Percentiles rank a stretch among this genome's conserved stretches.
Conservation (phyloP, 1,140 invertebrate species). For the Helicoverpa zea region DNA sequence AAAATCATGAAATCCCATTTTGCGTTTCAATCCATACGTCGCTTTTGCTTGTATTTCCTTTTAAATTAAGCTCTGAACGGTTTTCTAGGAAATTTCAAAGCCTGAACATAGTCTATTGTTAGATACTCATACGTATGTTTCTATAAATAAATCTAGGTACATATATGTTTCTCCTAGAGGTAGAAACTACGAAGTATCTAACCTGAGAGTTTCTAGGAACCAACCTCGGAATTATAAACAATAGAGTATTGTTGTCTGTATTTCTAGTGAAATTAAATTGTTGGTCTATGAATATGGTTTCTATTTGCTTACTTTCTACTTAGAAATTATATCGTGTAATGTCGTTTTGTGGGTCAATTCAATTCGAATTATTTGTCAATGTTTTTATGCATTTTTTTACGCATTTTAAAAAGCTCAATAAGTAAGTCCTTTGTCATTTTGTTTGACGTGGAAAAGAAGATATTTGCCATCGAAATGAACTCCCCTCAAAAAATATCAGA, state of each 20-base stretch:
- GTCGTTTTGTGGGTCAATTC: too few relatives aligned
- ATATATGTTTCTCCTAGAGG: too few relatives aligned
- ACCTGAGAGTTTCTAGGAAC: not conserved
- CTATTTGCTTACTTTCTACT: not conserved
- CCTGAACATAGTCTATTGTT: not conserved
- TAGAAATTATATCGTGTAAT: too few relatives aligned
- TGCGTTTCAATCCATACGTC: not conserved
- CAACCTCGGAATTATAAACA: not conserved
- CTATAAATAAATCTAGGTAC: too few relatives aligned
- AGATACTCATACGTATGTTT: not conserved
- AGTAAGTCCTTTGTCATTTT: too few relatives aligned
- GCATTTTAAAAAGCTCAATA: too few relatives aligned
- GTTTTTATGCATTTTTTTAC: too few relatives aligned
- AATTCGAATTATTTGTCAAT: too few relatives aligned
- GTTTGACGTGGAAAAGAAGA: too few relatives aligned
- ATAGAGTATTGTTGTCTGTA: not conserved
- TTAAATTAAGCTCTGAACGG: not conserved
- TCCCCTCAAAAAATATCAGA: too few relatives aligned
- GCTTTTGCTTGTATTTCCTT: not conserved
- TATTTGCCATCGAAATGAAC: too few relatives aligned
- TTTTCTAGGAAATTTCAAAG: not conserved
- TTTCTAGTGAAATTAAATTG: not conserved
- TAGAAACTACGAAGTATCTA: not conserved
- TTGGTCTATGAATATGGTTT: not conserved
- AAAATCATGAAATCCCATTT: conserved; percentile 16